Percentiles rank a stretch among this genome's conserved stretches.
Evolutionary conservation across 2,113 vertebrate species (phyloP).

Genomic region (Phodopus roborovskii): DNA sequence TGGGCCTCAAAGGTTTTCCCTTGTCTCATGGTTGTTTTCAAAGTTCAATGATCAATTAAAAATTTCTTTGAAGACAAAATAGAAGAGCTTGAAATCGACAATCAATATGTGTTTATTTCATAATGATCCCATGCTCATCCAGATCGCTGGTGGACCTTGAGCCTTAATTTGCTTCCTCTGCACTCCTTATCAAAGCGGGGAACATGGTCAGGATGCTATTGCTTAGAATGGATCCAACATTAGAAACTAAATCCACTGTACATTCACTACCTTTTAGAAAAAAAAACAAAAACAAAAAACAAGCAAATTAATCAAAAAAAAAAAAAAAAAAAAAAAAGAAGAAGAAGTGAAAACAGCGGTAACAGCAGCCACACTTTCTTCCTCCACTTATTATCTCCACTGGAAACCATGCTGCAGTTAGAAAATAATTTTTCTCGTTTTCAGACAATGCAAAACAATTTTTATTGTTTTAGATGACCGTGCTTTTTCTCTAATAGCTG

Average conservation of each 20-base stretch:
- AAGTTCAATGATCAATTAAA: background rate
- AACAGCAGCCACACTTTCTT: background rate
- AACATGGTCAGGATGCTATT: background rate
- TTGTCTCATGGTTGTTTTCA: background rate
- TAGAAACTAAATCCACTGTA: background rate
- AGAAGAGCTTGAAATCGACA: background rate
- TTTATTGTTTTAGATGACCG: background rate
- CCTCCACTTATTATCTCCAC: background rate
- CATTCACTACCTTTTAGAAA: background rate
- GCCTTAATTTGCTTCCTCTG: background rate
- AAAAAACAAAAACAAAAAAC: background rate
- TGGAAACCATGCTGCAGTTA: background rate
- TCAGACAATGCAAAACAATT: constrained; percentile 8
- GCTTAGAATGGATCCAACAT: background rate
- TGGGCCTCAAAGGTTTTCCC: background rate
- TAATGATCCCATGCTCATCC: background rate
- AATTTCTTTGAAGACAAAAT: background rate
- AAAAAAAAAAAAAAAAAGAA: too few species aligned
- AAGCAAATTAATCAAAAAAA: background rate
- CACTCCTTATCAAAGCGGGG: background rate
- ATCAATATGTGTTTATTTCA: background rate
- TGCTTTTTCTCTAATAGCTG: background rate
- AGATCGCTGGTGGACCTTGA: background rate
- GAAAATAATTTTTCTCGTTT: background rate
- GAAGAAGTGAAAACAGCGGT: background rate